A percentile compares a stretch with the other conserved stretches of the same genome.
phyloP scores from a whole-genome alignment of 2,113 vertebrate genomes.

The Ailurus styani region DNA sequence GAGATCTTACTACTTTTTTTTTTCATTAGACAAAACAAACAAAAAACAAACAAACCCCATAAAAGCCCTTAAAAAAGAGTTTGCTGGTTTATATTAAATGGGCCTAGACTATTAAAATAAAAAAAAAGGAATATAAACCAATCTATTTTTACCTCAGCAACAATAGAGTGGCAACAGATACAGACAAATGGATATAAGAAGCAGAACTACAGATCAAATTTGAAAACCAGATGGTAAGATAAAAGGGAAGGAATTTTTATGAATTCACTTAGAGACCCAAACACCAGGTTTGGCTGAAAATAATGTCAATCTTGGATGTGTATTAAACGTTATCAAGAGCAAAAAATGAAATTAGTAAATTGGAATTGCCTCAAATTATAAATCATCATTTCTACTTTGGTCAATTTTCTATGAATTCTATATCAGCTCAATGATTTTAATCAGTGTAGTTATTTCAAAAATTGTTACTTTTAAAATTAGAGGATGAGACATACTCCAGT shows the following conservation, averaged over 20 bases:
- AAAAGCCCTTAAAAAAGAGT: background rate
- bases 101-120: background rate
- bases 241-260: background rate
- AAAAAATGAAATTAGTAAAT: background rate
- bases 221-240: background rate
- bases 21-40: background rate
- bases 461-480: constrained; percentile 13
- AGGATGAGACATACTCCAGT: background rate
- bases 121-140: background rate
- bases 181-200: background rate
- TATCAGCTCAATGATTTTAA: background rate
- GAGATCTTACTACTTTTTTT: background rate
- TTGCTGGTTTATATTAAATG: background rate
- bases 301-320: background rate
- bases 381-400: background rate
- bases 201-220: background rate
- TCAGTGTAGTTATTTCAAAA: constrained; percentile 16
- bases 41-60: background rate
- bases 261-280: background rate
- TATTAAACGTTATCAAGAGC: background rate
- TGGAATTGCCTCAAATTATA: background rate
- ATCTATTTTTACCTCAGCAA: background rate
- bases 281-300: background rate
- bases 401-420: background rate
- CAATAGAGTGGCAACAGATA: background rate